Conservation (phyloP, 2,797 vertebrate species). For the Catamblyrhynchus diadema region DNA sequence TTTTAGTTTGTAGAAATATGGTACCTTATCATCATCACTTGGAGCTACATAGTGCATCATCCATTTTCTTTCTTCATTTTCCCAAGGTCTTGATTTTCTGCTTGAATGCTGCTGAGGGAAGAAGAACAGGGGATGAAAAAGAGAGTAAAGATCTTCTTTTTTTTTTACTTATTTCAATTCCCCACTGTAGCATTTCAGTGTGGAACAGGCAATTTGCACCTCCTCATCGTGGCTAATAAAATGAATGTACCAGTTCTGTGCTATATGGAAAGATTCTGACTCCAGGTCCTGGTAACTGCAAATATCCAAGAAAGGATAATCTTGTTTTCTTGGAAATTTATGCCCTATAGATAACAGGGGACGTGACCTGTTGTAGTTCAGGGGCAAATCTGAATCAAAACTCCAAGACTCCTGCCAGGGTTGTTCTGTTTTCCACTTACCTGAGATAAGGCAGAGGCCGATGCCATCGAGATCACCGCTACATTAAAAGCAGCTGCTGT, state of each 20-base stretch:
- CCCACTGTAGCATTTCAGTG: not conserved
- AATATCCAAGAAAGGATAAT: not conserved
- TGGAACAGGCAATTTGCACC: not conserved
- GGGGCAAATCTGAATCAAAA: not conserved
- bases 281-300: not conserved
- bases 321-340: not conserved
- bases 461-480: not conserved
- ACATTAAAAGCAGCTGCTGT: not conserved
- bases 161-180: not conserved
- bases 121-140: not conserved
- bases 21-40: constrained; percentile 7
- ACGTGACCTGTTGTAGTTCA: not conserved
- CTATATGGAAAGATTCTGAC: not conserved
- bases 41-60: not conserved
- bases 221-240: not conserved
- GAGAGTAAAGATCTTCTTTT: not conserved
- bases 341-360: not conserved
- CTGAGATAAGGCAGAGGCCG: constrained; percentile 6
- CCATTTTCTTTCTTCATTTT: constrained; percentile 21
- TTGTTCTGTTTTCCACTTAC: constrained; percentile 28
- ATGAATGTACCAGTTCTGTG: rapidly evolving
- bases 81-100: not conserved
- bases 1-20: not conserved
- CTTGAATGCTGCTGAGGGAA: not conserved
- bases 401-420: not conserved